phyloP scores from a whole-genome alignment of 2,113 vertebrate genomes.

The Agelaius phoeniceus region DNA sequence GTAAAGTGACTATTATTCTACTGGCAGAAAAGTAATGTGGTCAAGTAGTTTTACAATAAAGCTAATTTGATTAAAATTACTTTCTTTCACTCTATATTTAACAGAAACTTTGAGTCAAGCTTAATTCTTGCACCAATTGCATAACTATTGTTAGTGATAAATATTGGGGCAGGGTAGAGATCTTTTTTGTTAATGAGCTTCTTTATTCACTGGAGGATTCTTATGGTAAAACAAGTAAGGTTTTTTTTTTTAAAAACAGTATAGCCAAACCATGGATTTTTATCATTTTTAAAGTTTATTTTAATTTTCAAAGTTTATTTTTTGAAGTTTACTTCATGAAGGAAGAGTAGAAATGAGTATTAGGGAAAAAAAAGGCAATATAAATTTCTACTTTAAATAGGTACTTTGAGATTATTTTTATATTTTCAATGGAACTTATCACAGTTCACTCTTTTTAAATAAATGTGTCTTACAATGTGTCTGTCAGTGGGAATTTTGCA shows the following conservation, averaged over 20 bases:
- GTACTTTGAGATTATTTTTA: neutral
- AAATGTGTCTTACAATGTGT: neutral
- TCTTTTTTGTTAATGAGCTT: neutral
- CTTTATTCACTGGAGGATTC: neutral
- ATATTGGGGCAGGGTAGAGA: neutral
- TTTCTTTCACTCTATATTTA: neutral
- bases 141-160: neutral
- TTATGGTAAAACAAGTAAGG: neutral
- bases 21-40: neutral
- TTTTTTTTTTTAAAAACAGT: neutral
- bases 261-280: neutral
- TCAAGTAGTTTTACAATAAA: neutral
- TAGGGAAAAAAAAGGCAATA: neutral
- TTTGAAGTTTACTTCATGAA: neutral
- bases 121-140: neutral
- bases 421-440: neutral
- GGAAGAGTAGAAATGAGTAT: neutral
- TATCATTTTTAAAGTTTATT: neutral
- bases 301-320: neutral
- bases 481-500: neutral
- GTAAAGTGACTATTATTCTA: neutral
- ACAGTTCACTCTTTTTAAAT: neutral
- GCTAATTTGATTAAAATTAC: neutral
- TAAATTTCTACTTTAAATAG: neutral
- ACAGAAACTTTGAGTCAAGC: neutral